phyloP scores from a whole-genome alignment of 2,113 vertebrate genomes.

The Myiozetetes cayanensis region DNA sequence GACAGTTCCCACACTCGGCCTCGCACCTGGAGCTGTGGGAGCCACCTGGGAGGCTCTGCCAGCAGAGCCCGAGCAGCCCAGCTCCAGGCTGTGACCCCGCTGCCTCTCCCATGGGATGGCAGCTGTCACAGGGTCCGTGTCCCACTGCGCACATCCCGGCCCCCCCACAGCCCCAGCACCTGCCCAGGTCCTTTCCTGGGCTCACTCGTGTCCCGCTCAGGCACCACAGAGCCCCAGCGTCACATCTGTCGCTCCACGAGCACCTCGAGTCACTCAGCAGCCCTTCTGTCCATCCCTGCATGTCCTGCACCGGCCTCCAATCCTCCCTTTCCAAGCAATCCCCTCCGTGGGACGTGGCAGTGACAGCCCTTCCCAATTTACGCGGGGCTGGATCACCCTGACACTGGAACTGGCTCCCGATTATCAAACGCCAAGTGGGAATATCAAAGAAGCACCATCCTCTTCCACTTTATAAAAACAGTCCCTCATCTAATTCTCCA shows the following conservation, averaged over 20 bases:
- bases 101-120: not conserved
- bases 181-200: not conserved
- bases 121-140: not conserved
- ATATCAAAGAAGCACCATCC: not conserved
- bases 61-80: not conserved
- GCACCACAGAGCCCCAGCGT: not conserved
- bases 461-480: not conserved
- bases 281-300: not conserved
- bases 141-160: not conserved
- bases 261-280: not conserved
- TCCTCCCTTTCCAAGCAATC: not conserved
- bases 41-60: not conserved
- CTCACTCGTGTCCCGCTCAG: not conserved
- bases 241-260: not conserved
- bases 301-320: accelerated
- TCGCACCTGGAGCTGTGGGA: not conserved
- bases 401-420: not conserved
- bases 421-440: not conserved
- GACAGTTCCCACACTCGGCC: accelerated
- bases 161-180: not conserved
- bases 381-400: accelerated
- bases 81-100: accelerated
- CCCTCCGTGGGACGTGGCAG: accelerated
- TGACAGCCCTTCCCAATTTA: accelerated
- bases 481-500: not conserved